Conservation (phyloP, 1,140 invertebrate genomes). For the Achroia grisella region DNA sequence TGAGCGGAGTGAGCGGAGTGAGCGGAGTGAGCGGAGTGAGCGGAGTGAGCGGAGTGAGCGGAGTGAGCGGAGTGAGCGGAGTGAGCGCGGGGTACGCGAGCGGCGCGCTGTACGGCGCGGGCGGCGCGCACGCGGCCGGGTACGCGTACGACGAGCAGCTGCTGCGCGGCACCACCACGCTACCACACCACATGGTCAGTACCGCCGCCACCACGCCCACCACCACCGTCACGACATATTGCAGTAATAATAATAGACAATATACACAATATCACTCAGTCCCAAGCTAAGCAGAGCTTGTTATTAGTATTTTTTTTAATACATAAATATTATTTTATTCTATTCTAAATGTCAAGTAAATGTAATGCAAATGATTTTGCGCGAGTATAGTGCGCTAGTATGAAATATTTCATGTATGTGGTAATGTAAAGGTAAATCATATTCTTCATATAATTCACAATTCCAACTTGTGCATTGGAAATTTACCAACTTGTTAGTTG, state of each 20-base stretch:
- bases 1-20: conserved; percentile 8
- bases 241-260: neutral
- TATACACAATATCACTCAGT: too few relatives aligned
- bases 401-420: too few relatives aligned
- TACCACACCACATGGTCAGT: conserved; percentile 53
- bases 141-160: conserved; percentile 58
- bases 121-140: conserved; percentile 19
- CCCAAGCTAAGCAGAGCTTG: too few relatives aligned
- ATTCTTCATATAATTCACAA: too few relatives aligned
- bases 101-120: conserved; percentile 52
- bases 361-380: too few relatives aligned
- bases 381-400: too few relatives aligned
- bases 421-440: too few relatives aligned
- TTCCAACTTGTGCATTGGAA: too few relatives aligned
- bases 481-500: too few relatives aligned
- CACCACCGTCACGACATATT: too few relatives aligned
- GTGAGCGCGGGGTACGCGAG: conserved; percentile 34
- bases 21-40: conserved; percentile 4
- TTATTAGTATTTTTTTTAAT: neutral
- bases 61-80: conserved; percentile 10
- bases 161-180: conserved; percentile 26
- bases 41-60: conserved; percentile 15
- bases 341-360: neutral
- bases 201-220: neutral
- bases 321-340: neutral